Evolutionary conservation across 2,888 invertebrate genomes (phyloP).

Genomic region (Heteromyza rotundicornis): DNA sequence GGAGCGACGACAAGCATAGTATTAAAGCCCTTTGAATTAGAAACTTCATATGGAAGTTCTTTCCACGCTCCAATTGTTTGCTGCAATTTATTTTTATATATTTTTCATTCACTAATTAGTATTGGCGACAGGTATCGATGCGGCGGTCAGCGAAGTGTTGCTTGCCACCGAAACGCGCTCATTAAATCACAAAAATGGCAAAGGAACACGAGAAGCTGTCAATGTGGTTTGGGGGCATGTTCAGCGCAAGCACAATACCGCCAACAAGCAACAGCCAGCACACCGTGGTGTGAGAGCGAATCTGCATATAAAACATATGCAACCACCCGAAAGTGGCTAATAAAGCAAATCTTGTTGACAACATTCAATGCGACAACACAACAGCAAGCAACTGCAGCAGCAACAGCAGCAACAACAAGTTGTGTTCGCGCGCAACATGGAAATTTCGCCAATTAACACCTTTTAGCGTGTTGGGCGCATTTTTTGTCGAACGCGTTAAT

Average conservation of each 20-base stretch:
- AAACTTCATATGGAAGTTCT: too few species aligned
- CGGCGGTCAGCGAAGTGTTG: too few species aligned
- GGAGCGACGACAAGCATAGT: too few species aligned
- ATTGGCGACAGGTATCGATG: background rate
- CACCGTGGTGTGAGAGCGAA: constrained; percentile 6
- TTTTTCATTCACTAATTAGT: background rate
- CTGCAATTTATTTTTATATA: background rate
- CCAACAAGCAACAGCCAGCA: background rate
- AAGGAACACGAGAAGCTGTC: background rate
- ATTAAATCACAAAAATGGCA: background rate
- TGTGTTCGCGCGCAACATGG: constrained; percentile 44
- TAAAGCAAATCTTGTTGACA: constrained; percentile 62
- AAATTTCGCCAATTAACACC: constrained; percentile 61
- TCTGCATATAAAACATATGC: constrained; percentile 38
- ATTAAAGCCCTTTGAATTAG: too few species aligned
- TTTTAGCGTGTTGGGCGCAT: constrained; percentile 55
- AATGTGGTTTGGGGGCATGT: background rate
- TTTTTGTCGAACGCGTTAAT: constrained; percentile 35
- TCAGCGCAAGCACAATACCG: background rate
- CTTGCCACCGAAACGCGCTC: too few species aligned
- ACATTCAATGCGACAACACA: constrained; percentile 44
- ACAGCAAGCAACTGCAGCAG: constrained; percentile 40
- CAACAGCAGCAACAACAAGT: constrained; percentile 35
- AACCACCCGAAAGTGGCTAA: constrained; percentile 60
- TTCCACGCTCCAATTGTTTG: too few species aligned